Percentiles rank a stretch among this genome's conserved stretches.
Evolutionary conservation across 35 echinoderm and acorn worm genomes (phyloP).

Genomic region (Eucidaris tribuloides): DNA sequence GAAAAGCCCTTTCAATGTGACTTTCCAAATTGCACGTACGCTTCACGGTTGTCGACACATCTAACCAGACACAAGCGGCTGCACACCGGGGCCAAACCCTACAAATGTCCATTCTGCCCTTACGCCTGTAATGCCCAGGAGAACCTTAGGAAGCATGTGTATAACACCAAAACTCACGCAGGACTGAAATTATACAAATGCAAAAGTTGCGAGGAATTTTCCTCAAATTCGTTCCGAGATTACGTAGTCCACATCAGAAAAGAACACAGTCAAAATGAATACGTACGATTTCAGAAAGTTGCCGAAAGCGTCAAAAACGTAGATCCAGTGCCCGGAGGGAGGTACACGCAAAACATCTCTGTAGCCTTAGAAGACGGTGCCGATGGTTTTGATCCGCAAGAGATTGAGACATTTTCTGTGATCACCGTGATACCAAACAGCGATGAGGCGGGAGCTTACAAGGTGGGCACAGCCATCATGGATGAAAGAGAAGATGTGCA

Average conservation of each 20-base stretch:
- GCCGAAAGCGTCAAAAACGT: neutral
- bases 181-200: conserved; percentile 80
- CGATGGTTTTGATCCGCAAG: neutral
- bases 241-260: conserved; percentile 60
- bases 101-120: conserved; percentile 88
- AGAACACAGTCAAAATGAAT: conserved; percentile 21
- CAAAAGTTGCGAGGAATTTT: conserved; percentile 53
- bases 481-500: conserved; percentile 6
- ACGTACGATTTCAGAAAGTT: neutral
- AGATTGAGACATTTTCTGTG: neutral
- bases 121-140: conserved; percentile 75
- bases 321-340: neutral
- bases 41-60: conserved; percentile 50
- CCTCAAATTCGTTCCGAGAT: conserved; percentile 61
- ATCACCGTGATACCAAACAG: neutral
- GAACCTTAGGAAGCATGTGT: conserved; percentile 86
- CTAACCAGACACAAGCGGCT: conserved; percentile 69
- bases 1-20: conserved; percentile 91
- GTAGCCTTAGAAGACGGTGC: neutral
- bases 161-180: conserved; percentile 74
- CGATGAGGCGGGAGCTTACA: neutral
- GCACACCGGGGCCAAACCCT: conserved; percentile 85
- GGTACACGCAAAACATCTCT: neutral
- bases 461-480: neutral
- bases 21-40: conserved; percentile 68